Evolutionary conservation across 2,113 vertebrate genomes (phyloP).

Genomic region (Oplegnathus fasciatus): DNA sequence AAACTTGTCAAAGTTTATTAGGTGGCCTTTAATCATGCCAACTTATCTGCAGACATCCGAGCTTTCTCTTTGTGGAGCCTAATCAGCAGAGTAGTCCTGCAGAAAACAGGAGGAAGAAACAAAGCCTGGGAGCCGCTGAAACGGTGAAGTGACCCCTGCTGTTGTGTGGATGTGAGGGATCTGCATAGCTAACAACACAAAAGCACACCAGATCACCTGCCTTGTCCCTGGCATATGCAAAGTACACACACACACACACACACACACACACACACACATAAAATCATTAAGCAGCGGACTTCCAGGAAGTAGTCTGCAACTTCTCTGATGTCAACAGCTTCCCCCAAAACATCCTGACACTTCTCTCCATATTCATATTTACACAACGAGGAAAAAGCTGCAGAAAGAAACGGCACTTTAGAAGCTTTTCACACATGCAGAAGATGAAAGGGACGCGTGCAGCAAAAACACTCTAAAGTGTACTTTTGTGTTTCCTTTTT

Average conservation of each 20-base stretch:
- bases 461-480: conserved; percentile 38
- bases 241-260: no score
- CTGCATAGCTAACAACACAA: conserved; percentile 11
- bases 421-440: conserved; percentile 54
- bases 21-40: conserved; percentile 62
- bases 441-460: conserved; percentile 49
- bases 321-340: conserved; percentile 68
- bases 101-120: conserved; percentile 5
- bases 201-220: conserved; percentile 49
- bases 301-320: conserved; percentile 59
- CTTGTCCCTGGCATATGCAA: conserved; percentile 45
- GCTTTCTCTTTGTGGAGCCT: conserved; percentile 8
- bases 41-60: conserved; percentile 35
- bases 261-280: conserved; percentile 10
- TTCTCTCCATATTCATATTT: conserved; percentile 72
- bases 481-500: conserved; percentile 45
- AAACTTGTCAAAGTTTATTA: conserved; percentile 63
- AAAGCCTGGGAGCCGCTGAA: conserved; percentile 4
- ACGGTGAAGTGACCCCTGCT: conserved; percentile 22
- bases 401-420: conserved; percentile 40
- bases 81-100: conserved; percentile 27
- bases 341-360: conserved; percentile 54
- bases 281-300: conserved; percentile 57
- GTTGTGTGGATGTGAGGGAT: conserved; percentile 13
- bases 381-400: conserved; percentile 22